These are phyloP conservation scores for Numenius arquata DNA, from an alignment of 2,113 vertebrate genomes.

Conservation along the genomic window DNA sequence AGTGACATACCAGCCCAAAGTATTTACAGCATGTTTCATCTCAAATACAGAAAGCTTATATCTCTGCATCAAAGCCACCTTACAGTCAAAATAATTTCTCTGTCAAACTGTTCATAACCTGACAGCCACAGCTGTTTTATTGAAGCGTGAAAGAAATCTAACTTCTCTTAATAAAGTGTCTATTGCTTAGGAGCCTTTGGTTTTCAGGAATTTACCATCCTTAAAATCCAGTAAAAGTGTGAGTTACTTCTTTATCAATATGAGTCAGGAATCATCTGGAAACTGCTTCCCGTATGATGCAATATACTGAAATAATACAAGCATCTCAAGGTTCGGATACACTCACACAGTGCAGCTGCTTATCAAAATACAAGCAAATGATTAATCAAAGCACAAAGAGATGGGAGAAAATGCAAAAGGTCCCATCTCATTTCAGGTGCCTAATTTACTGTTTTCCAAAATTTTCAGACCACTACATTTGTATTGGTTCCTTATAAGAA, in stretches of 20 bases:
- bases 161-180: not conserved
- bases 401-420: not conserved
- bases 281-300: not conserved
- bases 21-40: not conserved
- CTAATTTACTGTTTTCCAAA: not conserved
- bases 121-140: not conserved
- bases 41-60: not conserved
- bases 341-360: not conserved
- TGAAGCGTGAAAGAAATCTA: not conserved
- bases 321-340: not conserved
- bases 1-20: not conserved
- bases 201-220: not conserved
- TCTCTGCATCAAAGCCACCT: not conserved
- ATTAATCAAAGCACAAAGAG: constrained; percentile 3
- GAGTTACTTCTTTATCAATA: not conserved
- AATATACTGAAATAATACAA: not conserved
- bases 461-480: not conserved
- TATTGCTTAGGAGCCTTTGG: not conserved
- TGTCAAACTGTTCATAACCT: not conserved
- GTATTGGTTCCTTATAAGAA: not conserved
- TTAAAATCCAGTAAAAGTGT: not conserved
- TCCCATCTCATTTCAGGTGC: not conserved
- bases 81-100: not conserved
- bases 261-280: constrained; percentile 7
- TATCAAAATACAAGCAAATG: not conserved